phyloP scores from a whole-genome alignment of 2,797 vertebrate genomes.

The Malurus leucopterus region DNA sequence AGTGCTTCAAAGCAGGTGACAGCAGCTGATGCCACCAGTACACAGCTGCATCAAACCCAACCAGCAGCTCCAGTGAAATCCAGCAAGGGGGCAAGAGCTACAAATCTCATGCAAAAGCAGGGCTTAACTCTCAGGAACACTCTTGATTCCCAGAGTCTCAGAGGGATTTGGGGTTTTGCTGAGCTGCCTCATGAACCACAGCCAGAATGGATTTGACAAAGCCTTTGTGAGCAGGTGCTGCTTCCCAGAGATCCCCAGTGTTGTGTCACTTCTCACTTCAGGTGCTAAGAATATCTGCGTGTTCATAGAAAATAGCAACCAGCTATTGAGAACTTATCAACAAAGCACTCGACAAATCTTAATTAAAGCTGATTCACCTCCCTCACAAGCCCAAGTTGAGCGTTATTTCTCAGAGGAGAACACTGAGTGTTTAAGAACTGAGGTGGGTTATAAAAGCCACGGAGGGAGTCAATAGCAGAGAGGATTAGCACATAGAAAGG shows the following conservation, averaged over 20 bases:
- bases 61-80: neutral
- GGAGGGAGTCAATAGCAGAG: neutral
- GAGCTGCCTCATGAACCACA: neutral
- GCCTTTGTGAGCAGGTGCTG: neutral
- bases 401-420: neutral
- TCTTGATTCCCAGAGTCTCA: neutral
- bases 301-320: constrained; percentile 18
- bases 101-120: neutral
- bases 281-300: constrained; percentile 6
- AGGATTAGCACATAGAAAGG: neutral
- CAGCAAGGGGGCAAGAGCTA: neutral
- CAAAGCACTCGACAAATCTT: neutral
- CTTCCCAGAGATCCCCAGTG: constrained; percentile 17
- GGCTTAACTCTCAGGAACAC: neutral
- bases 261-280: constrained; percentile 19
- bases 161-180: neutral
- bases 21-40: neutral
- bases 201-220: neutral
- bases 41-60: neutral
- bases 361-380: constrained; percentile 31
- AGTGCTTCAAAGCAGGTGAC: fast-evolving
- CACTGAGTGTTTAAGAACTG: neutral
- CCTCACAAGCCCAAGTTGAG: neutral
- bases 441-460: neutral
- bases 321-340: neutral